These are phyloP conservation scores for Arrhopalites spinosus DNA, from an alignment of 2,888 invertebrate genomes.

Conservation along the genomic window DNA sequence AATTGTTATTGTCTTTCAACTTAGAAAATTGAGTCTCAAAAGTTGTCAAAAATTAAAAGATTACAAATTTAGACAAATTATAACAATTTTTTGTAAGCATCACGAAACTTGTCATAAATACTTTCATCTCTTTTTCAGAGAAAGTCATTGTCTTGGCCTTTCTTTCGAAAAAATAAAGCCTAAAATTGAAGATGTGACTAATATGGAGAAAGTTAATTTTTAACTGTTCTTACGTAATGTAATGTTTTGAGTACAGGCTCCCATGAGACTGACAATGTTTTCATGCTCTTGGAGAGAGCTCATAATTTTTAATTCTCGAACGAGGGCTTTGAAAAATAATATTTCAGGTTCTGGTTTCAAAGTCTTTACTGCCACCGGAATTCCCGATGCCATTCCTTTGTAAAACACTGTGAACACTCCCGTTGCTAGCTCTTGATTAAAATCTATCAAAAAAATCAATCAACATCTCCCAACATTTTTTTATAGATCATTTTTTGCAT, in stretches of 20 bases:
- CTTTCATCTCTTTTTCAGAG: too few relatives aligned
- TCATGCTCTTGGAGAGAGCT: constrained; percentile 18
- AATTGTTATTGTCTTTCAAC: too few relatives aligned
- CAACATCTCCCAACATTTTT: not conserved
- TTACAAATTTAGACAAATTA: too few relatives aligned
- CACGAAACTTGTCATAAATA: too few relatives aligned
- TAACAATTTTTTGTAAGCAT: too few relatives aligned
- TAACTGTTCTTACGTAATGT: not conserved
- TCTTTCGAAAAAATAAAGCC: not conserved
- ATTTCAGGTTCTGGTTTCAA: constrained; percentile 21
- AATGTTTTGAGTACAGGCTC: constrained; percentile 12
- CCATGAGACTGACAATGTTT: constrained; percentile 20
- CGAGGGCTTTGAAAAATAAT: constrained; percentile 28
- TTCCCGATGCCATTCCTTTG: not conserved
- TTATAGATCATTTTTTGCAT: too few relatives aligned
- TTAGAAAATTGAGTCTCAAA: too few relatives aligned
- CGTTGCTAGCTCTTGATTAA: constrained; percentile 3
- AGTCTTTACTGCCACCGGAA: constrained; percentile 19
- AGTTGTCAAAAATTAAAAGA: too few relatives aligned
- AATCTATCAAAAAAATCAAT: constrained; percentile 9
- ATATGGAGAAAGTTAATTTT: not conserved
- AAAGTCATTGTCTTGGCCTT: too few relatives aligned
- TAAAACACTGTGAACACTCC: constrained; percentile 29
- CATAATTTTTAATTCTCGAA: constrained; percentile 28
- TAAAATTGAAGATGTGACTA: not conserved